Conservation (phyloP, 2,888 invertebrate species). For the Pecten maximus region DNA sequence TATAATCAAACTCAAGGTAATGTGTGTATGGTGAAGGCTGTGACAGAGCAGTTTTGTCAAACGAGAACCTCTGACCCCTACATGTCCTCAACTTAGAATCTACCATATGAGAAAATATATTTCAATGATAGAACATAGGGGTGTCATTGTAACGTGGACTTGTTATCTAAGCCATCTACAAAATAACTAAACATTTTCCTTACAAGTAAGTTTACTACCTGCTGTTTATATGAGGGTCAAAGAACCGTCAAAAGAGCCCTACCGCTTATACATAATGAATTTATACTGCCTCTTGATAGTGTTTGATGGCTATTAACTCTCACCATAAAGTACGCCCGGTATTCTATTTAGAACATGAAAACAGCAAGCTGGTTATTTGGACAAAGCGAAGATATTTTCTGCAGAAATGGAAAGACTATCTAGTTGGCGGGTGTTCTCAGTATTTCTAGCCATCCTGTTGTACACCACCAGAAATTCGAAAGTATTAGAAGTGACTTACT, state of each 20-base stretch:
- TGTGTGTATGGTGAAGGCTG: neutral
- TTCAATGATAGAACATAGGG: neutral
- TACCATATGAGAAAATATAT: neutral
- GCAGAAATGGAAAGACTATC: neutral
- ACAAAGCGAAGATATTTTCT: neutral
- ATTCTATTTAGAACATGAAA: neutral
- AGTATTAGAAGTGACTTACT: neutral
- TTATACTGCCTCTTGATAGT: neutral
- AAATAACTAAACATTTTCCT: neutral
- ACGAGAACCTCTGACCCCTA: neutral
- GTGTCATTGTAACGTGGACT: neutral
- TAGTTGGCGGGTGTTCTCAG: neutral
- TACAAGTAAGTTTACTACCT: neutral
- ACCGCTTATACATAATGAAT: neutral
- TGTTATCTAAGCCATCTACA: neutral
- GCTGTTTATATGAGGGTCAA: neutral
- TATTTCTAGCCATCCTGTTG: neutral
- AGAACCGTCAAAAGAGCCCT: neutral
- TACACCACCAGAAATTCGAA: too few relatives aligned
- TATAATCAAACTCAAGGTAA: neutral
- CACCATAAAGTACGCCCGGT: too few relatives aligned
- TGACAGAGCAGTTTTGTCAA: conserved; percentile 9
- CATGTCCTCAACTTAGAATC: neutral
- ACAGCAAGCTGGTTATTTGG: neutral
- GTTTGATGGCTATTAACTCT: neutral